Base-by-base conservation (phyloP, 2,888 invertebrate genomes). In the Apamea monoglypha region DNA sequence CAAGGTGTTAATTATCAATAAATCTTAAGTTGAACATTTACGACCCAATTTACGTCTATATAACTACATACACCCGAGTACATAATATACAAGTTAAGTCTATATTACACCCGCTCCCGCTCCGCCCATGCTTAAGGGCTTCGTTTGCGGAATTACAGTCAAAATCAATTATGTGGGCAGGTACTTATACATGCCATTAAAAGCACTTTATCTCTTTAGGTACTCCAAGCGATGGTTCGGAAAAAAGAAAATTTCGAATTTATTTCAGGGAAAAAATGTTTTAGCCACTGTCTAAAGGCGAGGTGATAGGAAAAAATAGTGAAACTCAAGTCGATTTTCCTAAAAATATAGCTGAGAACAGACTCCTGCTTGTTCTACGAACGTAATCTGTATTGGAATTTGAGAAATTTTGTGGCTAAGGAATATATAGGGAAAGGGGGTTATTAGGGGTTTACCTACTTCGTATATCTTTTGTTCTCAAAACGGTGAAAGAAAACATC, bases 111-210 rank as follows among this genome's bases (percentile, higher is more conserved):
- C 74, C 87, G 82, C 84, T 85, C 69, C 76, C 89, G 88, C 90
- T 84, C 67, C 87, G 80, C 83, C 83, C 81, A 69, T 85, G 88
- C 85, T 85, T 86, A 87, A 83, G 76, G 85, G 82, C 88, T 80
- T 83, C 86, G 82, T 83, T 84, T 81, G 77, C 80, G 84, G 90
- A 88, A 90, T 90, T 90, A 90, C 90, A 90, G 87, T 89, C 90
- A 90, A 90, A 90, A 90, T 90, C 90, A 90, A 90, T 90, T 90
- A 90, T 88, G 90, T 89, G 89, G 90, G 81, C 81, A 80, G 80
- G 85, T 89, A 84, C 90, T 90, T 89, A 88, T 86, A 89, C 83
- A 87, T 89, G 89, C 90, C 91, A 90, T 90, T 90, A 90, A 89
- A 89, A 90, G 89, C 90, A 89, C 89, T 89, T 90, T 87, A 90